Conservation (phyloP, 2,888 invertebrate genomes). For the Arrhopalites spinosus region DNA sequence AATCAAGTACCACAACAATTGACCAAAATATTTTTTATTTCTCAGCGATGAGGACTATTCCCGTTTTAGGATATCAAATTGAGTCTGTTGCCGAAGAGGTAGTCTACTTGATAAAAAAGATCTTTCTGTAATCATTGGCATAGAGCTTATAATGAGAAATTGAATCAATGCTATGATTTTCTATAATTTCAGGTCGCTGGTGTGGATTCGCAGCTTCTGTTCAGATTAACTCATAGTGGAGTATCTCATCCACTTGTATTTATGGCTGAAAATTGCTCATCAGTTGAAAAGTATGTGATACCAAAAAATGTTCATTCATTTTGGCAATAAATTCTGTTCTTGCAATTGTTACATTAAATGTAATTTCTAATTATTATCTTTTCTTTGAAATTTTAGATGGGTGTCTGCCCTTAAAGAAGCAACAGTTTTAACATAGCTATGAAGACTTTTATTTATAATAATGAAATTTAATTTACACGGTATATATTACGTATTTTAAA, state of each 20-base stretch:
- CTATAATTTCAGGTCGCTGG: slow-evolving; percentile 59
- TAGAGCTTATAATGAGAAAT: background rate
- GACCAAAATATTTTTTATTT: no score
- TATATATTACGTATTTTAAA: no score
- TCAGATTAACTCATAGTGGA: slow-evolving; percentile 62
- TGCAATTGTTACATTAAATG: no score
- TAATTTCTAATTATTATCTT: no score
- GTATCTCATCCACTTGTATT: slow-evolving; percentile 61
- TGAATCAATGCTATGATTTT: background rate
- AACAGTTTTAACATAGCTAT: no score
- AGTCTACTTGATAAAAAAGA: background rate
- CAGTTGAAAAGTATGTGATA: slow-evolving; percentile 61
- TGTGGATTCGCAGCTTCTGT: slow-evolving; percentile 60
- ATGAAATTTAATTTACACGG: no score
- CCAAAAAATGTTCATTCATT: no score
- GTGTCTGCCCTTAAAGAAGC: no score
- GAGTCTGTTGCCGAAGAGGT: slow-evolving; percentile 40
- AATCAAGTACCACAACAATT: no score
- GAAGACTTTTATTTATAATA: no score
- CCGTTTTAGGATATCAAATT: slow-evolving; percentile 64
- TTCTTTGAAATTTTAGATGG: no score
- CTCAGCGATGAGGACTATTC: slow-evolving; percentile 62
- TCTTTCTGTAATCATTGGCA: background rate
- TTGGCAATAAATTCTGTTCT: no score
- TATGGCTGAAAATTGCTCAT: slow-evolving; percentile 60